Percentiles rank a stretch among this genome's conserved stretches.
These are phyloP conservation scores for Stenurella melanura DNA, from an alignment of 2,888 invertebrate species.

Conservation along the genomic window DNA sequence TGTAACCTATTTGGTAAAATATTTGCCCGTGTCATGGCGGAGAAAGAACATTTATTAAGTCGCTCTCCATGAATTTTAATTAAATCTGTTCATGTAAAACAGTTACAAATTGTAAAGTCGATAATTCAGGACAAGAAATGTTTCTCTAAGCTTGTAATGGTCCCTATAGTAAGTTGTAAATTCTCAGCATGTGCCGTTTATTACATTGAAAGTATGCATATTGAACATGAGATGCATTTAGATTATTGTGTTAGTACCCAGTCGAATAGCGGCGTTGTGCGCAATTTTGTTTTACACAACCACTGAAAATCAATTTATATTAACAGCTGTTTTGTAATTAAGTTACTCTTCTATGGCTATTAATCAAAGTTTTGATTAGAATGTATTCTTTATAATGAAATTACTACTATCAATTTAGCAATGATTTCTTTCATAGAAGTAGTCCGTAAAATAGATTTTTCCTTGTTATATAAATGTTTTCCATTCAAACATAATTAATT, in stretches of 20 bases:
- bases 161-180: conserved; percentile 40
- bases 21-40: not conserved
- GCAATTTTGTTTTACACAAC: conserved; percentile 34
- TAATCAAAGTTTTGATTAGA: not conserved
- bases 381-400: not conserved
- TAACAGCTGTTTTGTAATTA: conserved; percentile 29
- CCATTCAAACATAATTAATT: too few species aligned
- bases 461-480: too few species aligned
- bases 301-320: conserved; percentile 14
- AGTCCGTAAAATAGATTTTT: too few species aligned
- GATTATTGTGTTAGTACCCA: conserved; percentile 8
- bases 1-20: conserved; percentile 2
- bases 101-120: conserved; percentile 38
- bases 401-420: conserved; percentile 11
- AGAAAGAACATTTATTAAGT: conserved; percentile 21
- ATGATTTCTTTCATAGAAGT: not conserved
- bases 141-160: conserved; percentile 35
- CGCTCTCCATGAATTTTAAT: conserved; percentile 18
- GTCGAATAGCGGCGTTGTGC: conserved; percentile 18
- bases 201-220: conserved; percentile 37
- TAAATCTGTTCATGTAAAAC: conserved; percentile 35
- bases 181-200: conserved; percentile 42
- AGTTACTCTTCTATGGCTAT: conserved; percentile 6
- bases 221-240: conserved; percentile 28
- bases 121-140: conserved; percentile 35